Evolutionary conservation across 2,797 vertebrate genomes (phyloP), one percentile per base, ranked within the genome.

Genomic region (Tapera naevia): DNA sequence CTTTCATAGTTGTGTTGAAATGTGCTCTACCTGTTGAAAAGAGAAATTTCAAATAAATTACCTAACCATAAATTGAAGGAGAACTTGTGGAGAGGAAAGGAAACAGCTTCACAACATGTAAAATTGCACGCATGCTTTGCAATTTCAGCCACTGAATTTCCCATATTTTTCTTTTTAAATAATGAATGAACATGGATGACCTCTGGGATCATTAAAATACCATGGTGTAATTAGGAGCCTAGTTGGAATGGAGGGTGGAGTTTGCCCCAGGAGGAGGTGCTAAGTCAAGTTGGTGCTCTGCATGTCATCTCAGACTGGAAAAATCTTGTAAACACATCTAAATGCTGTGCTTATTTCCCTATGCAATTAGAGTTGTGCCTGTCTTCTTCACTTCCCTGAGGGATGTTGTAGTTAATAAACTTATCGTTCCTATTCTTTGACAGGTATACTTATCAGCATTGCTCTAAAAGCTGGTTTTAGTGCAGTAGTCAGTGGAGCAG

Each of bases 141-240:
- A 45, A 32, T 80, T 95, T 96, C 80, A 95, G 57, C 64, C 24
- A 8, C 78, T 93, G 57, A 45, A 57, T 89, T 89, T 85, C 45
- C 27, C 13, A 2, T 95, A 56, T 86, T 92, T 97, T 76, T 78
- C 13, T 72, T 67, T 91, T 69, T 71, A 62, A 91, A 73, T 41
- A 17, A 23, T 24, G 6, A 92, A 75, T 64, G 37, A 67, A n/a
- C 78, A 14, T 48, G 35, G 56, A 80, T 95, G 80, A 79, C 45
- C 30, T 90, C 73, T 62, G 45, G 37, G 58, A 12, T 91, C 46
- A 32, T 93, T 69, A 84, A 93, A 96, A 89, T 39, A 75, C 48
- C 76, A 53, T 2, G 1, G 16, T 48, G 11, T 28, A 15, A 27
- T 10, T 67, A 41, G 23, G 16, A 43, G 5, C 37, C 22, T 33